Evolutionary conservation across 2,888 invertebrate species (phyloP).

Genomic region (Frankliniella intonsa): DNA sequence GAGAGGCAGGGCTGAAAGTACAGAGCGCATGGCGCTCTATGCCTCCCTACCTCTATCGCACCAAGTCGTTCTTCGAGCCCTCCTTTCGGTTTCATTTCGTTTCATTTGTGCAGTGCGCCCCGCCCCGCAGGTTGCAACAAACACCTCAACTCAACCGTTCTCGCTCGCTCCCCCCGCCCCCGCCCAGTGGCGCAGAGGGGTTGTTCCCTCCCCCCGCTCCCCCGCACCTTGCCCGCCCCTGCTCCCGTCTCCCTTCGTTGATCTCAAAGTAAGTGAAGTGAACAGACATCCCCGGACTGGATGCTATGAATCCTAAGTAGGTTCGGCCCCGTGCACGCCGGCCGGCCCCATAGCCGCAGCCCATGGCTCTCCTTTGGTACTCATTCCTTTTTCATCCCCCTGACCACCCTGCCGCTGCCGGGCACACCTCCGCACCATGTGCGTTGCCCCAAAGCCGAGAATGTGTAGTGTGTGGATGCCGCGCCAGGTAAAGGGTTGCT

Average conservation of each 20-base stretch:
- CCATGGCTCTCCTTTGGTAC: not conserved
- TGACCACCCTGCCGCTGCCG: not conserved
- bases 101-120: not conserved
- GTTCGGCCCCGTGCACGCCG: not conserved
- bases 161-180: not conserved
- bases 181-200: not conserved
- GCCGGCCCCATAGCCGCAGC: not conserved
- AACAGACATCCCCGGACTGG: slow-evolving; percentile 4
- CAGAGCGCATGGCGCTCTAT: not conserved
- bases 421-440: not conserved
- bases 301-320: slow-evolving; percentile 25
- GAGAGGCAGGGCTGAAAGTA: not conserved
- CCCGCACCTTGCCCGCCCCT: not conserved
- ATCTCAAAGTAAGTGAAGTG: slow-evolving; percentile 26
- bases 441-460: too few relatives aligned
- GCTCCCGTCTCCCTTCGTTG: slow-evolving; percentile 4
- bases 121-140: not conserved
- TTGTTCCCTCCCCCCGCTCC: not conserved
- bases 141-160: too few relatives aligned
- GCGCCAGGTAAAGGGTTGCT: too few relatives aligned
- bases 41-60: not conserved
- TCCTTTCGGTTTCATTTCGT: not conserved
- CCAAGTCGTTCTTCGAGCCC: not conserved
- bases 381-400: slow-evolving; percentile 7
- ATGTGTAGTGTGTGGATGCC: too few relatives aligned